Conservation (phyloP, 1,140 invertebrate species). For the Drepana arcuata region DNA sequence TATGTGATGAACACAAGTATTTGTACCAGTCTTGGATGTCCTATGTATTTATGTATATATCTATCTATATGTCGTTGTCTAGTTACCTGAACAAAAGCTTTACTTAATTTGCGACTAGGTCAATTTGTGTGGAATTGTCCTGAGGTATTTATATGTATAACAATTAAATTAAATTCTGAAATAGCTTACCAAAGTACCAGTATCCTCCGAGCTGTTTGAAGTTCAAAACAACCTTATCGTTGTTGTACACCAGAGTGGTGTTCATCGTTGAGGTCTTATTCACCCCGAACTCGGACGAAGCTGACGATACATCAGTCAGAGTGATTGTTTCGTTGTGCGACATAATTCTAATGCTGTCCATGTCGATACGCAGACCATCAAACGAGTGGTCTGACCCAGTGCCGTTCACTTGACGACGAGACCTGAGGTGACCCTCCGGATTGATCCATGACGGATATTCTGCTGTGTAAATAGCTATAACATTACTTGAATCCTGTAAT, state of each 20-base stretch:
- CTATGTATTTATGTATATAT: no score
- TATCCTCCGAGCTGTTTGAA: conserved; percentile 38
- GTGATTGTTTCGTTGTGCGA: conserved; percentile 6
- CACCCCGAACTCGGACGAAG: conserved; percentile 11
- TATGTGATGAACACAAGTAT: no score
- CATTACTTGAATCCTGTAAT: conserved; percentile 34
- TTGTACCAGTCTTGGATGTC: no score
- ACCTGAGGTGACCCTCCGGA: conserved; percentile 25
- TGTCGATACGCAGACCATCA: conserved; percentile 30
- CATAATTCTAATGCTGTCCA: conserved; percentile 12
- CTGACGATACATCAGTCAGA: conserved; percentile 10
- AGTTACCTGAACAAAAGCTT: no score
- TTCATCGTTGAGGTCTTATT: conserved; percentile 7
- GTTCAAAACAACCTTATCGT: conserved; percentile 27
- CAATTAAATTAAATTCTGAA: neutral
- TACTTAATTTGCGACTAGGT: no score
- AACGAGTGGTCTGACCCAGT: conserved; percentile 13
- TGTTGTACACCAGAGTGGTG: conserved; percentile 27
- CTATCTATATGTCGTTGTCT: no score
- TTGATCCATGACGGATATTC: conserved; percentile 54
- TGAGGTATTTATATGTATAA: no score
- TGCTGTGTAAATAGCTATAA: conserved; percentile 57
- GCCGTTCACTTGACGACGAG: conserved; percentile 28
- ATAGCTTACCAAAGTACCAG: conserved; percentile 51
- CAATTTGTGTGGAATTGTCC: no score